These are phyloP conservation scores for Xiphias gladius DNA, from an alignment of 2,113 vertebrate species.

Conservation along the genomic window DNA sequence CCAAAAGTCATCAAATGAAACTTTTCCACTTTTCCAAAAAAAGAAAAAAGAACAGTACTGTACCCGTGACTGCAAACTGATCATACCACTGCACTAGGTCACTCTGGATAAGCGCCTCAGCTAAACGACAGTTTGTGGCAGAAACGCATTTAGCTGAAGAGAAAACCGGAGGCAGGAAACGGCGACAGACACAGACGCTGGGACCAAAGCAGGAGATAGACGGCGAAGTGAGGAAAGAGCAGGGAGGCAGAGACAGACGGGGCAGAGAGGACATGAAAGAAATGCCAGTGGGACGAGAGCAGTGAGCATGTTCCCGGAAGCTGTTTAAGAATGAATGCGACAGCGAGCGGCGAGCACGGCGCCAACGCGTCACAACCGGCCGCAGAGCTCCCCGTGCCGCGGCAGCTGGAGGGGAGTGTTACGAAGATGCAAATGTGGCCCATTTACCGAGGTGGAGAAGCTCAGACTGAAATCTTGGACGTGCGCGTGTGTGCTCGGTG, in stretches of 20 bases:
- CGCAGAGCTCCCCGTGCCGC: conserved; percentile 36
- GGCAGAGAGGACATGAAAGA: conserved; percentile 14
- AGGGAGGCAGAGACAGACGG: conserved; percentile 14
- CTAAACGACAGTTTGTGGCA: not conserved
- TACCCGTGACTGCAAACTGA: conserved; percentile 16
- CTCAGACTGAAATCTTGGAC: conserved; percentile 25
- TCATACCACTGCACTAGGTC: not conserved
- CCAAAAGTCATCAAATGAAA: conserved; percentile 15
- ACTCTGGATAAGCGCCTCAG: conserved; percentile 3
- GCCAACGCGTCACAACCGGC: conserved; percentile 25
- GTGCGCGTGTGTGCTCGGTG: conserved; percentile 17
- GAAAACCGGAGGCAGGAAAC: not conserved
- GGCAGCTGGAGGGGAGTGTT: conserved; percentile 59
- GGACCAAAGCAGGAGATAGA: conserved; percentile 2
- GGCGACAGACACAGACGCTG: not conserved
- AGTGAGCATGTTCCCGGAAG: conserved; percentile 28
- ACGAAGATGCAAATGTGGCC: conserved; percentile 68
- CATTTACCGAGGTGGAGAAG: conserved; percentile 45
- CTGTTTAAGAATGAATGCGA: conserved; percentile 58
- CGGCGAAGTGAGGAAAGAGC: not conserved
- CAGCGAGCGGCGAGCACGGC: conserved; percentile 12
- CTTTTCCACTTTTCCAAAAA: not conserved
- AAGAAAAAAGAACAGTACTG: not conserved
- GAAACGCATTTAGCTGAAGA: not conserved
- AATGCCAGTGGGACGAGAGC: conserved; percentile 28